Evolutionary conservation across 2,113 vertebrate genomes (phyloP).

Genomic region (Psilopogon haemacephalus): DNA sequence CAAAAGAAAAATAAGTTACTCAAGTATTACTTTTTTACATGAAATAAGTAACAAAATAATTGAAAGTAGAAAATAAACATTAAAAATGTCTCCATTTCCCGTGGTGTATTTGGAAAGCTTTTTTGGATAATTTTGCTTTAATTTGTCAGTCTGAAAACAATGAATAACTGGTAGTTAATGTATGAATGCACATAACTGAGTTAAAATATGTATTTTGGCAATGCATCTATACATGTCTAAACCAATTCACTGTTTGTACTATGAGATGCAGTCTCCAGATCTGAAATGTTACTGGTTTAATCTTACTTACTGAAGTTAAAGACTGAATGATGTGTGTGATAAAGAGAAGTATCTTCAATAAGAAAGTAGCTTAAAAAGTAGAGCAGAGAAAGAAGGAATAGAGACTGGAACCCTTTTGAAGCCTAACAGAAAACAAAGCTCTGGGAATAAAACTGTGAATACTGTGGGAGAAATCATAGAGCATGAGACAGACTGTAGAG

Average conservation of each 20-base stretch:
- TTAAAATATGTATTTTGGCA: not conserved
- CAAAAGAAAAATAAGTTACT: not conserved
- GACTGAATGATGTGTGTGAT: not conserved
- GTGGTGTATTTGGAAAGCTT: not conserved
- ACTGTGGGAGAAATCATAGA: not conserved
- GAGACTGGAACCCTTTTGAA: not conserved
- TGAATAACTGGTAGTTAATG: not conserved
- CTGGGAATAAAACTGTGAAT: not conserved
- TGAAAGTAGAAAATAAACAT: not conserved
- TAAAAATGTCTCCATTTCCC: not conserved
- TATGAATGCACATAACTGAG: not conserved
- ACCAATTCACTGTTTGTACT: not conserved
- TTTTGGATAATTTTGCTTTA: not conserved
- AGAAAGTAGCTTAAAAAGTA: not conserved
- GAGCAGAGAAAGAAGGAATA: not conserved
- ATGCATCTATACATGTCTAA: not conserved
- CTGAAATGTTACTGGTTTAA: not conserved
- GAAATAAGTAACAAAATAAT: not conserved
- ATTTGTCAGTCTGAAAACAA: not conserved
- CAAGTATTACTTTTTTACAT: not conserved
- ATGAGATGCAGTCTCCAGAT: not conserved
- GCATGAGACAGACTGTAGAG: not conserved
- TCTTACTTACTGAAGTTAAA: not conserved
- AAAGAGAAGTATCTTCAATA: not conserved
- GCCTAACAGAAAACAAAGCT: not conserved